A percentile compares a stretch with the other conserved stretches of the same genome.
Evolutionary conservation across 2,113 vertebrate genomes (phyloP).

Genomic region (Glaucomys volans): DNA sequence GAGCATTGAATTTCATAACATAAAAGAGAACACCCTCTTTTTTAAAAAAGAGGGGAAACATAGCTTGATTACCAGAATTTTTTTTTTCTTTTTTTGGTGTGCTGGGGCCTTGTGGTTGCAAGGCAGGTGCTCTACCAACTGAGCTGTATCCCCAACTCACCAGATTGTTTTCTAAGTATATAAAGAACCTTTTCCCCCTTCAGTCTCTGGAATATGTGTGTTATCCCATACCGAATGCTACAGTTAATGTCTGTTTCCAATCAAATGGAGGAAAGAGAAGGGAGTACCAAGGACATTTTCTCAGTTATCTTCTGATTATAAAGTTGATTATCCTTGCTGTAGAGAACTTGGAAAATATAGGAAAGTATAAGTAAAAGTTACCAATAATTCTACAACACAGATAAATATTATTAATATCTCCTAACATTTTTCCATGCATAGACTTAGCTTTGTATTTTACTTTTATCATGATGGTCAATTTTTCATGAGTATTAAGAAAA

Average conservation of each 20-base stretch:
- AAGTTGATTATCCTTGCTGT: constrained; percentile 30
- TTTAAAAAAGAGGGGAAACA: background rate
- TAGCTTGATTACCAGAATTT: background rate
- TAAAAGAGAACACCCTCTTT: background rate
- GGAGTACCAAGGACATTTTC: constrained; percentile 45
- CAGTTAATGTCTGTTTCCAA: constrained; percentile 12
- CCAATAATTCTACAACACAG: background rate
- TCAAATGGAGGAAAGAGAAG: background rate
- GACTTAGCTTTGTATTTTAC: constrained; percentile 38
- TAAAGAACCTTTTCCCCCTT: background rate
- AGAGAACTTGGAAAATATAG: constrained; percentile 15
- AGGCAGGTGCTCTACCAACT: too few species aligned
- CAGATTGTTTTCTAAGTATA: constrained; percentile 26
- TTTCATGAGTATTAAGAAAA: constrained; percentile 59
- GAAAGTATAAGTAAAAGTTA: constrained; percentile 46
- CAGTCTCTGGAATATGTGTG: constrained; percentile 3
- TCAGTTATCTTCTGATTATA: constrained; percentile 48
- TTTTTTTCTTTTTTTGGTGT: too few species aligned
- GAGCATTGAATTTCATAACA: constrained; percentile 19
- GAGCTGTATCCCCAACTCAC: too few species aligned
- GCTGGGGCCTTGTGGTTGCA: too few species aligned
- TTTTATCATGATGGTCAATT: constrained; percentile 52
- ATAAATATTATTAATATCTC: background rate
- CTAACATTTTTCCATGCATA: constrained; percentile 33
- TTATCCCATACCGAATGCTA: constrained; percentile 14